phyloP scores from a whole-genome alignment of 2,888 invertebrate genomes.

The Cheilosia pagana region DNA sequence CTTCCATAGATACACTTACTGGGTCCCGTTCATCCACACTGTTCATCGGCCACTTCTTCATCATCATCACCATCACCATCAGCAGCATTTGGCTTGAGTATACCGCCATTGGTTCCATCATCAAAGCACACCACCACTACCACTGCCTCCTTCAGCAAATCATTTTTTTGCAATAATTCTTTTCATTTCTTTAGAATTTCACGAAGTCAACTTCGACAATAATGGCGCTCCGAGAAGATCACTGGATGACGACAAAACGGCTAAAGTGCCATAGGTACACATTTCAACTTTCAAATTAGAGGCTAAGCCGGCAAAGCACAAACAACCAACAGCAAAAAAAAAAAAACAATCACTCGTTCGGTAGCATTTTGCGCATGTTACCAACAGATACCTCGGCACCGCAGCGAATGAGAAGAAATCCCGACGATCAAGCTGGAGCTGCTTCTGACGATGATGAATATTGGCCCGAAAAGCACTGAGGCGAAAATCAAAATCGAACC shows the following conservation, averaged over 20 bases:
- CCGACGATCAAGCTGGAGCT: constrained; percentile 23
- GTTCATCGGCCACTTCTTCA: constrained; percentile 53
- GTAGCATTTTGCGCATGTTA: constrained; percentile 73
- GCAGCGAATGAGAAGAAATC: constrained; percentile 28
- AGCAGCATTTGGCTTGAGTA: constrained; percentile 20
- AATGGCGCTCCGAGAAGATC: constrained; percentile 59
- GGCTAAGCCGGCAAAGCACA: constrained; percentile 48
- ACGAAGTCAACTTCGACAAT: constrained; percentile 56
- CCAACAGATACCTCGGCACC: constrained; percentile 40
- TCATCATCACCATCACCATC: constrained; percentile 28
- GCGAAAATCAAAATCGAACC: constrained; percentile 62
- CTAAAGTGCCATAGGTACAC: constrained; percentile 74
- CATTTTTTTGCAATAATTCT: constrained; percentile 72
- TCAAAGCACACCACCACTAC: constrained; percentile 37
- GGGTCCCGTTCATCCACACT: constrained; percentile 58
- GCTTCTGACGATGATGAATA: constrained; percentile 69
- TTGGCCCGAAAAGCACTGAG: constrained; percentile 59
- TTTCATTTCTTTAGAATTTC: constrained; percentile 74
- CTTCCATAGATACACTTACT: constrained; percentile 55
- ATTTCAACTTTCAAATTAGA: constrained; percentile 75
- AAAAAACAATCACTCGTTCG: constrained; percentile 66
- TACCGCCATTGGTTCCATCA: constrained; percentile 49
- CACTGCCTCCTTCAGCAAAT: constrained; percentile 58
- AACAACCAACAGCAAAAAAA: neutral
- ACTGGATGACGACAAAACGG: constrained; percentile 70